Evolutionary conservation across 2,113 vertebrate genomes (phyloP), one percentile per base, ranked within the genome.

Genomic region (Delphinus delphis): DNA sequence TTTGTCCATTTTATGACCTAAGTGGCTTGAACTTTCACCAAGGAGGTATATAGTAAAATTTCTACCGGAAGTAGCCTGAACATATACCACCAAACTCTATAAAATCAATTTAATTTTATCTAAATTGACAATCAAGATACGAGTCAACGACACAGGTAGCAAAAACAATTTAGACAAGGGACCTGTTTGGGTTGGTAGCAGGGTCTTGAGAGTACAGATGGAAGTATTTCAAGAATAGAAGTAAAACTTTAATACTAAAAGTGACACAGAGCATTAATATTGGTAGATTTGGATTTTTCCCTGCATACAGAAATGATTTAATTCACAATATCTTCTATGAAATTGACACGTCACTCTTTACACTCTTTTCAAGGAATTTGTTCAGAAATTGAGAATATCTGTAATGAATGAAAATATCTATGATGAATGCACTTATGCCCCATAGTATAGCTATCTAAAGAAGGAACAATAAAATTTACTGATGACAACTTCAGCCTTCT

Each of bases 401-500:
- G 18, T 55, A 50, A 77, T 47, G 38, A 86, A 44, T 79, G 28
- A 83, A 53, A 25, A 12, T 68, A 31, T 44, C 21, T 94, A 21
- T 74, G 71, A 82, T 38, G 58, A 65, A 55, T 79, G 60, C 8
- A 41, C 63, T 76, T 77, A 71, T 81, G 36, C 23, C 74, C 31
- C 58, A 28, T 83, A 50, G 2, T 25, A 65, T 28, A 58, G 8
- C 58, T 79, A 38, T 83, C 20, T n/a, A 84, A 84, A 95, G 41
- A 95, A 85, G 36, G n/a, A 79, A 53, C 74, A 70, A 76, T 83
- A 71, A 83, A 79, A 87, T 73, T 70, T 62, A 47, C 62, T 76
- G 73, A 62, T 80, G 79, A 55, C 36, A 76, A 55, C 70, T 83
- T 95, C 31, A 70, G 21, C 82, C 80, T 15, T 95, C 41, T 97